These are phyloP conservation scores for Neolamprologus variostigma DNA, from an alignment of 2,113 vertebrate genomes.

Conservation along the genomic window DNA sequence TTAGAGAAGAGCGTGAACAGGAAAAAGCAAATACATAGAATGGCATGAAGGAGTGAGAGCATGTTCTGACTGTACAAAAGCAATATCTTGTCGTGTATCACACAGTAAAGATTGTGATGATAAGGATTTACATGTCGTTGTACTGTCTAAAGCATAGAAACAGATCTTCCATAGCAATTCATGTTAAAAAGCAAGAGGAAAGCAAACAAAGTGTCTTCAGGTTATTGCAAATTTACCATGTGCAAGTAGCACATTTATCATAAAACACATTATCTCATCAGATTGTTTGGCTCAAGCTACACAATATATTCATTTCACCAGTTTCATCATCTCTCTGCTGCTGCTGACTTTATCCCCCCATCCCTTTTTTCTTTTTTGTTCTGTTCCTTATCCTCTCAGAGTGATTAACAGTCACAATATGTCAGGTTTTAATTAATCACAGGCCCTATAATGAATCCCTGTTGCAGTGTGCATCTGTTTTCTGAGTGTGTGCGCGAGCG, in stretches of 20 bases:
- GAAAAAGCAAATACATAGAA: not conserved
- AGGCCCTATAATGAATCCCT: not conserved
- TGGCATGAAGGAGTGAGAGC: not conserved
- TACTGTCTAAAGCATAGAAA: not conserved
- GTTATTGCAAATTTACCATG: not conserved
- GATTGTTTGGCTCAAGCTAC: not conserved
- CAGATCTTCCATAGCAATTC: not conserved
- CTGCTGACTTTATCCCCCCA: not conserved
- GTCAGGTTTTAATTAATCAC: slow-evolving; percentile 14
- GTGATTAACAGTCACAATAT: slow-evolving; percentile 6
- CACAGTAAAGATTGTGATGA: not conserved
- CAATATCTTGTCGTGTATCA: not conserved
- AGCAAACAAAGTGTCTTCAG: not conserved
- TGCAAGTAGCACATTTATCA: not conserved
- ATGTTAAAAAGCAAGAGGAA: not conserved
- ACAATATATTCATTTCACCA: not conserved
- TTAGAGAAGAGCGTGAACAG: not conserved
- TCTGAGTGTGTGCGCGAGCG: not conserved
- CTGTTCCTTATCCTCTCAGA: not conserved
- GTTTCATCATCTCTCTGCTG: not conserved
- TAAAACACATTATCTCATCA: not conserved
- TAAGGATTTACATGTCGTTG: not conserved
- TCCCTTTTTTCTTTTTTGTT: not conserved
- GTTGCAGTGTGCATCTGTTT: not conserved
- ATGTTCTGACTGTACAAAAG: not conserved